Percentiles rank a stretch among this genome's conserved stretches.
These are phyloP conservation scores for Allophyes oxyacanthae DNA, from an alignment of 2,888 invertebrate species.

Conservation along the genomic window DNA sequence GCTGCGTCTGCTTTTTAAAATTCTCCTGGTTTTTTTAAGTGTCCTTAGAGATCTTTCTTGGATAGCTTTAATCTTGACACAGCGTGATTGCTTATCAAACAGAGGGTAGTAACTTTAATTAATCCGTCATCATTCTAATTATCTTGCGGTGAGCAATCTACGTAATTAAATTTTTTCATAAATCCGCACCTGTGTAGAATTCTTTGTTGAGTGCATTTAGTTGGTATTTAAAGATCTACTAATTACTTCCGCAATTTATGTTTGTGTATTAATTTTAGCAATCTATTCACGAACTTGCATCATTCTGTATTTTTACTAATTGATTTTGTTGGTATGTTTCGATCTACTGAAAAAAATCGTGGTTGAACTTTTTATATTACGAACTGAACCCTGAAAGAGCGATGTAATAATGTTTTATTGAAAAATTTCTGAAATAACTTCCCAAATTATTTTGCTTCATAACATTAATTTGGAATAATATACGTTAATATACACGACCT, in stretches of 20 bases:
- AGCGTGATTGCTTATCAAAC: constrained; percentile 60
- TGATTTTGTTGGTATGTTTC: not conserved
- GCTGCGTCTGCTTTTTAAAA: constrained; percentile 77
- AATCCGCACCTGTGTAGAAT: constrained; percentile 32
- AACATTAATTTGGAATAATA: not conserved
- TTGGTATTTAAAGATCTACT: constrained; percentile 31
- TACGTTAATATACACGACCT: constrained; percentile 3
- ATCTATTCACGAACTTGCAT: not conserved
- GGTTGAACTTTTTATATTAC: constrained; percentile 8
- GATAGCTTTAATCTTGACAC: constrained; percentile 65
- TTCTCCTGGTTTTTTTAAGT: constrained; percentile 65
- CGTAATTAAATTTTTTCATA: constrained; percentile 38
- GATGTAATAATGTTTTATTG: constrained; percentile 22
- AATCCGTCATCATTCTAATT: constrained; percentile 54
- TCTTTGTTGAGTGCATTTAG: constrained; percentile 16
- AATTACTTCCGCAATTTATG: constrained; percentile 23
- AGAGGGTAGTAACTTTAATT: constrained; percentile 53
- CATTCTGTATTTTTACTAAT: not conserved
- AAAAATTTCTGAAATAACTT: constrained; percentile 21
- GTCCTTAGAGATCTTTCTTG: constrained; percentile 62
- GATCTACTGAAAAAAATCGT: not conserved
- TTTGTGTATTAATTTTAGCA: not conserved
- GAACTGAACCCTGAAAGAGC: not conserved
- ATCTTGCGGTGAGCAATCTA: constrained; percentile 34
- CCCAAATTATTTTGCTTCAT: not conserved